These are phyloP conservation scores for Corythornis madagascariensis DNA, from an alignment of 2,113 vertebrate species.

Conservation along the genomic window DNA sequence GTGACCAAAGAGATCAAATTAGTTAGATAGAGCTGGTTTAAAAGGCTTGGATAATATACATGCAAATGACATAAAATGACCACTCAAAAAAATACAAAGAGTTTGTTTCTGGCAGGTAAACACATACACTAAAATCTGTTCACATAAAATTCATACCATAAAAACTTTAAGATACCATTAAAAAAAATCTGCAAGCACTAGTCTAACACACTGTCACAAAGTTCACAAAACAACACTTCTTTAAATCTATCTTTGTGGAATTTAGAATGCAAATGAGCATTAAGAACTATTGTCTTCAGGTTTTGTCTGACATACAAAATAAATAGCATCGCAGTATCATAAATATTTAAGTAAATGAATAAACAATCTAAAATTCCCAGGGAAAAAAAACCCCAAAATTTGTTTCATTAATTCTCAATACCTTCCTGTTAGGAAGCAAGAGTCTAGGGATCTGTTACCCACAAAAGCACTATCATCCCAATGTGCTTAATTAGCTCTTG, in stretches of 20 bases:
- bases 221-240: not conserved
- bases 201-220: not conserved
- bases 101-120: not conserved
- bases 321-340: not conserved
- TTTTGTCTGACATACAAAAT: not conserved
- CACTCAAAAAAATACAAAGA: not conserved
- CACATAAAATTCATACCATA: not conserved
- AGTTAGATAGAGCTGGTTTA: not conserved
- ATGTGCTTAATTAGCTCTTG: constrained; percentile 4
- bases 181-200: not conserved
- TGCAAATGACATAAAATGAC: not conserved
- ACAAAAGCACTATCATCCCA: not conserved
- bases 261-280: not conserved
- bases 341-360: constrained; percentile 31
- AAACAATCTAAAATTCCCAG: not conserved
- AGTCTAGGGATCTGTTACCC: not conserved
- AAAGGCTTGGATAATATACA: not conserved
- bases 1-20: not conserved
- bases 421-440: not conserved
- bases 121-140: not conserved
- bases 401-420: constrained; percentile 7
- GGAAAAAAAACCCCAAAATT: not conserved
- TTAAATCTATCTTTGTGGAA: not conserved
- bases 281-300: not conserved
- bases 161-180: not conserved